Conservation (phyloP, 2,113 vertebrate species). For the Prietella phreatophila region DNA sequence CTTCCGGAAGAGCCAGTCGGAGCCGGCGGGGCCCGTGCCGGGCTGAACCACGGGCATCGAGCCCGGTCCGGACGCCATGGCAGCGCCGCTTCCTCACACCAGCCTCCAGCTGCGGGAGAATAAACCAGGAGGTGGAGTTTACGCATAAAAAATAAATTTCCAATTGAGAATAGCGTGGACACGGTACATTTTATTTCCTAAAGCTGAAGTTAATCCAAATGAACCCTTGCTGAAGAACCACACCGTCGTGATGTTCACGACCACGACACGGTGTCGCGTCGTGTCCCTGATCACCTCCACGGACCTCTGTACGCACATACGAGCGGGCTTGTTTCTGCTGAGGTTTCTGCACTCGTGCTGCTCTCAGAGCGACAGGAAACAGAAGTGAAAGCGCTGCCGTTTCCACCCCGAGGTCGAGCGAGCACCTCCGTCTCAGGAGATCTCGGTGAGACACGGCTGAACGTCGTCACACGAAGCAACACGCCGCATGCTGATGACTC, state of each 20-base stretch:
- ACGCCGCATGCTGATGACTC: background rate
- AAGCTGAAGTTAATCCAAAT: no score
- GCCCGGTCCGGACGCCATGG: slow-evolving; percentile 93
- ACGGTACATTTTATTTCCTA: no score
- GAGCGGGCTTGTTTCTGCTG: background rate
- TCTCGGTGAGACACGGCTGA: background rate
- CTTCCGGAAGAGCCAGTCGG: slow-evolving; percentile 85
- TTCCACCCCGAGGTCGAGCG: background rate
- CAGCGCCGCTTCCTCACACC: slow-evolving; percentile 79
- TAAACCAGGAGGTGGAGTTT: background rate
- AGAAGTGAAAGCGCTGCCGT: background rate
- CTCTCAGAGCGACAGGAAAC: background rate
- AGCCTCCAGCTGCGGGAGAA: slow-evolving; percentile 6
- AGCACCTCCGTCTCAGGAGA: no score
- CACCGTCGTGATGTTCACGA: background rate
- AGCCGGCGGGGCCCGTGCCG: slow-evolving; percentile 74
- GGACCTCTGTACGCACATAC: no score
- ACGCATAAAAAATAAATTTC: background rate
- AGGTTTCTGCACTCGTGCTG: background rate
- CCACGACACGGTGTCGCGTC: no score
- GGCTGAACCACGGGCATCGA: slow-evolving; percentile 86
- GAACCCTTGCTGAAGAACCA: no score
- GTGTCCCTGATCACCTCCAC: background rate
- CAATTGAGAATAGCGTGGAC: no score
- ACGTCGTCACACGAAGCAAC: background rate